Evolutionary conservation across 2,888 invertebrate species (phyloP), one percentile per base, ranked within the genome.

Genomic region (Macrosoma leucophasiata): DNA sequence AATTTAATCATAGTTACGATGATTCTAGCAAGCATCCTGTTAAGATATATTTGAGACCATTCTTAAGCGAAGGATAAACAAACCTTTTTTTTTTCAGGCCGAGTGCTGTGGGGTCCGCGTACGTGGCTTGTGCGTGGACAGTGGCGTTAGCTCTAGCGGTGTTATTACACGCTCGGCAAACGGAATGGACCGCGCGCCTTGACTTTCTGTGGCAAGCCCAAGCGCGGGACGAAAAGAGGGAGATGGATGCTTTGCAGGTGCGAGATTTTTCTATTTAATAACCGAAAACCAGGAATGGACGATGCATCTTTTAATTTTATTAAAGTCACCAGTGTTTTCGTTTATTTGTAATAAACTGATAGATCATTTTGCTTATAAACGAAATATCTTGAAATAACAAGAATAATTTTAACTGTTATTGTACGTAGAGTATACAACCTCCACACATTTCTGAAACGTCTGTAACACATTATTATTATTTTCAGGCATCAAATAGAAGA

Each of bases 181-280:
- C 96, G 57, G 96, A 97, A 76, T 96, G 96, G 94, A 96, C 95
- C 27, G 93, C 94, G 11, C 84, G 96, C 14, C 82, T 93, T 25
- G 92, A 93, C 77, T 93, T 93, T 67, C 81, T 93, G 13, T 93
- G 92, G 92, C 92, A 93, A 68, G 85, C 91, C 46, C 92, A 95
- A 85, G 95, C 95, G 3, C 89, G 93, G 30, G 95, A 96, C 62
- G 96, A 96, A 77, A 95, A 95, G 70, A 87, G 91, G 31, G 96
- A 95, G 69, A 95, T 96, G 95, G 94, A 94, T 53, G 93, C 95
- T n/a, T 71, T 96, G 43, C 96, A 82, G 70, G 82, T 79, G 18
- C 14, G 29, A 26, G 8, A 7, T 2, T 8, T 22, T 10, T 17
- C 17, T 10, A 10, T 5, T 15, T 15, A 26, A 5, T n/a, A 1